phyloP scores from a whole-genome alignment of 2,888 invertebrate genomes.

The Merodon equestris region DNA sequence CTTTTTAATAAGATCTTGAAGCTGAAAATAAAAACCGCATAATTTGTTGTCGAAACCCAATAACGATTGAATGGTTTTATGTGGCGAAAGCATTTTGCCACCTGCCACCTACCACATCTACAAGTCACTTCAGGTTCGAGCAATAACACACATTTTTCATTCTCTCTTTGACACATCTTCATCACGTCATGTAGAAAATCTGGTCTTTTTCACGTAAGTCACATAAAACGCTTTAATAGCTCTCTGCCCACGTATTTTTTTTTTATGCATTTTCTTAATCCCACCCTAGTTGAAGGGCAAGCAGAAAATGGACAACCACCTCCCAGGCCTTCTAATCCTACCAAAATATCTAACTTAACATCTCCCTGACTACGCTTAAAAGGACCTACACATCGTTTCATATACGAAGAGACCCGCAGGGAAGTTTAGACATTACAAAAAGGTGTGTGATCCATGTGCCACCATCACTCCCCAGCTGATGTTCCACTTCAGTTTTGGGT shows the following conservation, averaged over 20 bases:
- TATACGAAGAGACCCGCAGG: constrained; percentile 14
- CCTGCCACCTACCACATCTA: no score
- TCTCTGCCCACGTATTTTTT: constrained; percentile 27
- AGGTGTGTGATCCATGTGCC: constrained; percentile 41
- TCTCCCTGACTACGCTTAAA: neutral
- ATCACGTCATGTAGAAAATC: constrained; percentile 17
- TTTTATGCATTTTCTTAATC: constrained; percentile 15
- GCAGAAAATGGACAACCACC: constrained; percentile 4
- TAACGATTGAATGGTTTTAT: no score
- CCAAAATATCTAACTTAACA: constrained; percentile 31
- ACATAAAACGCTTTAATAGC: constrained; percentile 37
- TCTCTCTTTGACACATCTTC: constrained; percentile 2
- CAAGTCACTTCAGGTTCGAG: no score
- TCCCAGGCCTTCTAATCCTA: constrained; percentile 19
- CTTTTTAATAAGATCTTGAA: no score
- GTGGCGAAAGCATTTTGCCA: no score
- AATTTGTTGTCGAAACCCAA: no score
- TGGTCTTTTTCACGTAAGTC: constrained; percentile 42
- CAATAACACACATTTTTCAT: no score
- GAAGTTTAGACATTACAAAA: constrained; percentile 30
- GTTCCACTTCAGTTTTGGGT: neutral
- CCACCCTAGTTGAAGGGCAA: neutral
- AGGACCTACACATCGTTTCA: neutral
- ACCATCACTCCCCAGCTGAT: neutral
- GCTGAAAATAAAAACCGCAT: no score